A percentile compares a stretch with the other conserved stretches of the same genome.
These are phyloP conservation scores for Branchinecta lynchi DNA, from an alignment of 1,140 invertebrate genomes.

Conservation along the genomic window DNA sequence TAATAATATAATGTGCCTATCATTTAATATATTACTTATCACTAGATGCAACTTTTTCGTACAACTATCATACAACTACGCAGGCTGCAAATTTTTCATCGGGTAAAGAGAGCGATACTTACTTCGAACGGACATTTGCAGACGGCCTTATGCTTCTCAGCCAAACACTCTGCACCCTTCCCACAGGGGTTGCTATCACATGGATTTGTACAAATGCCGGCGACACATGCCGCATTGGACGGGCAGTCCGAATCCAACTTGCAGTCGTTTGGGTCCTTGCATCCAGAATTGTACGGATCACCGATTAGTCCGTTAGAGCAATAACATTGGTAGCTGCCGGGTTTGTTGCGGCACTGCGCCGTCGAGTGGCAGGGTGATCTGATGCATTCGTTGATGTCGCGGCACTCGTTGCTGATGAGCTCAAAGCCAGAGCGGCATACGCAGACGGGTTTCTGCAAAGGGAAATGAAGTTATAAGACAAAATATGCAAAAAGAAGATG, in stretches of 20 bases:
- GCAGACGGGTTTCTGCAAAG: slow-evolving; percentile 26
- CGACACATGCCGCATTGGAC: slow-evolving; percentile 51
- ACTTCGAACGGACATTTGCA: slow-evolving; percentile 59
- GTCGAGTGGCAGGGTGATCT: slow-evolving; percentile 56
- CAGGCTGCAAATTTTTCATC: too few species aligned
- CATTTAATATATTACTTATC: too few species aligned
- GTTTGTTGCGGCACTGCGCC: slow-evolving; percentile 39
- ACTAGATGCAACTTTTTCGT: too few species aligned
- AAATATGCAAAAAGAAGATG: slow-evolving; percentile 21
- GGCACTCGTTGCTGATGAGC: slow-evolving; percentile 48
- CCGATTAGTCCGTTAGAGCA: slow-evolving; percentile 64
- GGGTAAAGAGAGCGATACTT: slow-evolving; percentile 27
- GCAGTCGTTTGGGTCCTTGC: slow-evolving; percentile 61
- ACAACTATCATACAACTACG: too few species aligned
- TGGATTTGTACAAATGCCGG: slow-evolving; percentile 60
- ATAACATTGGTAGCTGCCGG: slow-evolving; percentile 54
- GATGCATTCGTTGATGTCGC: slow-evolving; percentile 64
- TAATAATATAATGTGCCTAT: too few species aligned
- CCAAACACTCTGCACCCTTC: slow-evolving; percentile 51
- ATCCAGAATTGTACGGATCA: slow-evolving; percentile 48
- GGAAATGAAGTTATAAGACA: slow-evolving; percentile 28
- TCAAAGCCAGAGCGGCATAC: slow-evolving; percentile 54
- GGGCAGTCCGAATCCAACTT: slow-evolving; percentile 62
- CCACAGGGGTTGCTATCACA: slow-evolving; percentile 48
- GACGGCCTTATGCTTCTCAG: slow-evolving; percentile 41